phyloP scores from a whole-genome alignment of 2,888 invertebrate genomes.

The Erebia epiphron region DNA sequence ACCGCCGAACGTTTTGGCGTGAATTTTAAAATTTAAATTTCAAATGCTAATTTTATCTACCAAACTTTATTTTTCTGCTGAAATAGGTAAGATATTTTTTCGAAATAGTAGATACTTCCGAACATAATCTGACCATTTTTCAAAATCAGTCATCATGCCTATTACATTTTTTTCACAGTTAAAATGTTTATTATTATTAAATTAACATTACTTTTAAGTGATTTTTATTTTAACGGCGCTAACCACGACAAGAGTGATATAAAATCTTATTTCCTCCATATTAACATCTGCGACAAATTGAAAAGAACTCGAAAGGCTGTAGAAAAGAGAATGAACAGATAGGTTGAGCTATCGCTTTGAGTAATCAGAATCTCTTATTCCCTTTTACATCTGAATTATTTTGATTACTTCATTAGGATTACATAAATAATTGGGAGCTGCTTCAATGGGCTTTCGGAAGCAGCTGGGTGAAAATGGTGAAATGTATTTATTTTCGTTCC shows the following conservation, averaged over 20 bases:
- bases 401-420: slow-evolving; percentile 57
- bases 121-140: too few species aligned
- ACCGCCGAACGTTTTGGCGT: too few species aligned
- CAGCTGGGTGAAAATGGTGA: slow-evolving; percentile 3
- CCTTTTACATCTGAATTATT: slow-evolving; percentile 51
- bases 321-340: slow-evolving; percentile 52
- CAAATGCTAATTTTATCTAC: too few species aligned
- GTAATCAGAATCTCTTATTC: slow-evolving; percentile 64
- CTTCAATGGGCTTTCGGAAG: slow-evolving; percentile 22
- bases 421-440: slow-evolving; percentile 30
- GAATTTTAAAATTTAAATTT: too few species aligned
- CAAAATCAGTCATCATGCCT: too few species aligned
- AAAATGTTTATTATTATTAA: too few species aligned
- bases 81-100: too few species aligned
- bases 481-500: slow-evolving; percentile 12
- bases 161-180: too few species aligned
- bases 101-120: too few species aligned
- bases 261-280: slow-evolving; percentile 50
- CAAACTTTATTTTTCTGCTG: too few species aligned
- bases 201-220: too few species aligned
- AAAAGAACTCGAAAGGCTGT: slow-evolving; percentile 59
- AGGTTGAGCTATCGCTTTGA: slow-evolving; percentile 66
- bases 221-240: background rate
- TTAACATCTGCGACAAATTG: slow-evolving; percentile 61
- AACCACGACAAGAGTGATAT: slow-evolving; percentile 37